Percentiles rank a stretch among this genome's conserved stretches.
These are phyloP conservation scores for Darevskia mixta DNA, from an alignment of 2,797 vertebrate species.

Conservation along the genomic window DNA sequence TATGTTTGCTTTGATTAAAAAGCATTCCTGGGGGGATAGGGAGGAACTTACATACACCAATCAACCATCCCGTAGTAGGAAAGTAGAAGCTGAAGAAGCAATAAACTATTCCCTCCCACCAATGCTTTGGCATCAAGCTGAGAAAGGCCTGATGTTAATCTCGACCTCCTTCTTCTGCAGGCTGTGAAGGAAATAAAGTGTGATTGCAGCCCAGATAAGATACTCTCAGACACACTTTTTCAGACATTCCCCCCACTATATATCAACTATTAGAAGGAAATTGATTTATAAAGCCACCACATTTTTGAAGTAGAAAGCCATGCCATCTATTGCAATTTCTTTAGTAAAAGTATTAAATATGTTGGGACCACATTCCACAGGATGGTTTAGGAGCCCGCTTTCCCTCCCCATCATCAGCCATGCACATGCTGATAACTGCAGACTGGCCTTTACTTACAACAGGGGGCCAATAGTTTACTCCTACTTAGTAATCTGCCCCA, in stretches of 20 bases:
- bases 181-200: constrained; percentile 51
- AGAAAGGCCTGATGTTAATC: constrained; percentile 39
- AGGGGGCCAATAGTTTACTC: not conserved
- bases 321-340: not conserved
- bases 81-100: constrained; percentile 33
- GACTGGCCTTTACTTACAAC: not conserved
- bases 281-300: constrained; percentile 52
- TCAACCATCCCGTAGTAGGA: constrained; percentile 2
- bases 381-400: not conserved
- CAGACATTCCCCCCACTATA: constrained; percentile 32
- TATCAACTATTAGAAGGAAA: constrained; percentile 55
- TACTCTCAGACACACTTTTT: constrained; percentile 52
- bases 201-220: constrained; percentile 55
- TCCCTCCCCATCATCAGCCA: no score
- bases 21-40: constrained; percentile 58
- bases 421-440: not conserved
- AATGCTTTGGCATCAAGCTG: not conserved
- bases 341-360: not conserved
- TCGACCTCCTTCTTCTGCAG: constrained; percentile 38
- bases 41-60: constrained; percentile 59
- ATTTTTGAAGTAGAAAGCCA: constrained; percentile 57
- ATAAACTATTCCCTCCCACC: constrained; percentile 54
- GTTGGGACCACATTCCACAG: not conserved
- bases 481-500: not conserved
- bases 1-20: constrained; percentile 63